These are phyloP conservation scores for Acrocephalus kingi DNA, from an alignment of 2,113 vertebrate species.

Conservation along the genomic window DNA sequence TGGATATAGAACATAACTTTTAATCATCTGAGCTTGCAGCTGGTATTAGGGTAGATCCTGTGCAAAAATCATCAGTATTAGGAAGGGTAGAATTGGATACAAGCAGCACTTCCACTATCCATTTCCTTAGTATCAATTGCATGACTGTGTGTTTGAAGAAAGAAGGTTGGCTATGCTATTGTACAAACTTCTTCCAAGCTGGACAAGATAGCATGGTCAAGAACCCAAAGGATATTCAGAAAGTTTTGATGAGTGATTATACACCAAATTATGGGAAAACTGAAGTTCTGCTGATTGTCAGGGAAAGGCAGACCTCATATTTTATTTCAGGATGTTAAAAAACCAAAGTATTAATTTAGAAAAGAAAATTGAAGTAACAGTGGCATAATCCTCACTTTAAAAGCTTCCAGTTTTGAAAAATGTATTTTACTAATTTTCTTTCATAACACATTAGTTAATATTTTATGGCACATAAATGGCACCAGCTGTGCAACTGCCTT, in stretches of 20 bases:
- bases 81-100: background rate
- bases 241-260: background rate
- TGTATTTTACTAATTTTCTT: background rate
- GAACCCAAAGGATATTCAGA: background rate
- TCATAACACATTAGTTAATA: background rate
- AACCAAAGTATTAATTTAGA: background rate
- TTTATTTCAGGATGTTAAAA: background rate
- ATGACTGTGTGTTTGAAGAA: background rate
- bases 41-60: background rate
- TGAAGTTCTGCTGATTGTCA: background rate
- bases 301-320: background rate
- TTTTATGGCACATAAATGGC: slow-evolving; percentile 16
- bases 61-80: background rate
- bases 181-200: background rate
- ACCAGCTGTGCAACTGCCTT: background rate
- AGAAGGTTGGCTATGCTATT: background rate
- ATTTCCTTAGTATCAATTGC: background rate
- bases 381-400: background rate
- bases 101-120: background rate
- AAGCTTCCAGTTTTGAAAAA: background rate
- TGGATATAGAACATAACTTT: background rate
- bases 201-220: background rate
- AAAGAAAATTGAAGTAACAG: background rate
- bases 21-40: background rate
- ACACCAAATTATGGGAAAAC: background rate